Conservation (phyloP, 2,888 invertebrate genomes). For the Trimorus sp. region DNA sequence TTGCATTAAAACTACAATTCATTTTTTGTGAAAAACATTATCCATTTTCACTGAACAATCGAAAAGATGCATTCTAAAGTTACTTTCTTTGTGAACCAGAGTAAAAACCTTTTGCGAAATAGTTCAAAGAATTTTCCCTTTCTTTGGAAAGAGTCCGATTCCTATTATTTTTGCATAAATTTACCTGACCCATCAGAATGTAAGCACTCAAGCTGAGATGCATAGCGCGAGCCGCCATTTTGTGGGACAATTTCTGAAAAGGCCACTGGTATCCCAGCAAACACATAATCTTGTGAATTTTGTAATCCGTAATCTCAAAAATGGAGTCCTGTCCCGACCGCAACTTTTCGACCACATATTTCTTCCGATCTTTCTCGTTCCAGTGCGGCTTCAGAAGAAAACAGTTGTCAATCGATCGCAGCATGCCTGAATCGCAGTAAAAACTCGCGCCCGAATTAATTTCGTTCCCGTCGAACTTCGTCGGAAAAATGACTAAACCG, state of each 20-base stretch:
- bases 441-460: too few relatives aligned
- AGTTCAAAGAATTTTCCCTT: too few relatives aligned
- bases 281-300: background rate
- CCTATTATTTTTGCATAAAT: background rate
- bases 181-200: background rate
- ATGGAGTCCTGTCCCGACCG: background rate
- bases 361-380: too few relatives aligned
- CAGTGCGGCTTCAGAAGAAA: too few relatives aligned
- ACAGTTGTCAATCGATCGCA: too few relatives aligned
- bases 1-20: too few relatives aligned
- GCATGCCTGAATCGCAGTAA: too few relatives aligned
- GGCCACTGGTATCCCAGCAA: background rate
- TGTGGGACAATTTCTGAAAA: background rate
- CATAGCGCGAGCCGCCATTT: background rate
- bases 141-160: too few relatives aligned
- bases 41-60: background rate
- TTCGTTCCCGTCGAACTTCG: too few relatives aligned
- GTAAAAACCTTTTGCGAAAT: too few relatives aligned
- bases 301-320: slow-evolving; percentile 1
- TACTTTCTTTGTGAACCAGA: background rate
- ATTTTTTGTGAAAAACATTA: too few relatives aligned
- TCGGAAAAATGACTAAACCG: too few relatives aligned
- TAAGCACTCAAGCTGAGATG: background rate
- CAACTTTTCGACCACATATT: background rate
- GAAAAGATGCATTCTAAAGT: background rate